Conservation (phyloP, 2,888 invertebrate genomes). For the Herminia tarsipennalis region DNA sequence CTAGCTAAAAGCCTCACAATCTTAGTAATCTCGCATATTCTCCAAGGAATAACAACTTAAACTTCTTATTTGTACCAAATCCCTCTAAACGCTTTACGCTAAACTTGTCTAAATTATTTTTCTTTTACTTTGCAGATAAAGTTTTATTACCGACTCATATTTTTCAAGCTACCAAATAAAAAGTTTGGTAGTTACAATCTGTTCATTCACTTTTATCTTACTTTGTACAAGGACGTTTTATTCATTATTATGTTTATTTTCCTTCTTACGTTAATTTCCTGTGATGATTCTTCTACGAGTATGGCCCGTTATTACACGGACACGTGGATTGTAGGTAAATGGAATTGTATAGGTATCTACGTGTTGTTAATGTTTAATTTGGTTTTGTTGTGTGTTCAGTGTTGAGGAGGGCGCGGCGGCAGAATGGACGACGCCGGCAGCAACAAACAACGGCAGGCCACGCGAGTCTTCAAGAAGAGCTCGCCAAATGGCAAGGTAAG, state of each 20-base stretch:
- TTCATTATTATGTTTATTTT: conserved; percentile 4
- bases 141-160: too few species aligned
- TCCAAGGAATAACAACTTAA: too few species aligned
- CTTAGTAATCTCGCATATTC: not conserved
- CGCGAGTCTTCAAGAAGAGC: conserved; percentile 98
- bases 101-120: conserved; percentile 7
- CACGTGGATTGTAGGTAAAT: too few species aligned
- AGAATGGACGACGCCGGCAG: conserved; percentile 91
- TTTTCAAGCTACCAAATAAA: not conserved
- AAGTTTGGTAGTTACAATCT: not conserved
- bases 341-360: not conserved
- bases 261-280: conserved; percentile 3
- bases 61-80: conserved; percentile 19
- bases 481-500: conserved; percentile 97
- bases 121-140: not conserved
- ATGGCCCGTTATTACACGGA: too few species aligned
- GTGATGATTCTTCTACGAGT: too few species aligned
- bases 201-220: conserved; percentile 6
- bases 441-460: conserved; percentile 89
- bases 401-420: conserved; percentile 83
- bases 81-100: conserved; percentile 2
- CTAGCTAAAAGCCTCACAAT: not conserved
- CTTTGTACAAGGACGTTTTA: too few species aligned
- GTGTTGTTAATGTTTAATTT: not conserved
- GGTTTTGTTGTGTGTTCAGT: conserved; percentile 49